Evolutionary conservation across 2,888 invertebrate genomes (phyloP).

Genomic region (Listrodromus nycthemerus): DNA sequence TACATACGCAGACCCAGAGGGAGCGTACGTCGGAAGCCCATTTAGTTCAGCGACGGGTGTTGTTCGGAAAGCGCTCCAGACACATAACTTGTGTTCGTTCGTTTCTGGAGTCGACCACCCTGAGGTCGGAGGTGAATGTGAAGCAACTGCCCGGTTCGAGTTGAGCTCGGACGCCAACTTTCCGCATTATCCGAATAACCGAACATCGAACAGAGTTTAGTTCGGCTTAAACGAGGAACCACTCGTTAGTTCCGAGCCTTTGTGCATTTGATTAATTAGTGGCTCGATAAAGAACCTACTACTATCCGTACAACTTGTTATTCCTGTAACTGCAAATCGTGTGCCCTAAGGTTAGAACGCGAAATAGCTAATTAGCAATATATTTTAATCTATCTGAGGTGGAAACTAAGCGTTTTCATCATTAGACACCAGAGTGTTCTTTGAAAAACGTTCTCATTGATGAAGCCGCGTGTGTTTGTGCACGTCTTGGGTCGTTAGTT

Average conservation of each 20-base stretch:
- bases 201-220: slow-evolving; percentile 32
- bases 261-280: slow-evolving; percentile 6
- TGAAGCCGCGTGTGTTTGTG: slow-evolving; percentile 47
- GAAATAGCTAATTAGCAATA: no score
- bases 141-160: slow-evolving; percentile 64
- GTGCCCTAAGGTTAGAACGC: no score
- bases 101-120: slow-evolving; percentile 37
- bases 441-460: slow-evolving; percentile 53
- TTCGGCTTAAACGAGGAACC: slow-evolving; percentile 17
- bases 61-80: slow-evolving; percentile 75
- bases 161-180: slow-evolving; percentile 72
- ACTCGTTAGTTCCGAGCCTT: slow-evolving; percentile 14
- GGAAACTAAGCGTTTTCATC: neutral
- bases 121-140: slow-evolving; percentile 71
- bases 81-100: slow-evolving; percentile 76
- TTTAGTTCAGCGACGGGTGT: slow-evolving; percentile 64
- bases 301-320: neutral
- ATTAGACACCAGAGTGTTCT: slow-evolving; percentile 4
- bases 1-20: slow-evolving; percentile 4
- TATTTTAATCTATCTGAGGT: no score
- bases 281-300: neutral
- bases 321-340: no score
- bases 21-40: neutral
- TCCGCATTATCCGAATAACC: slow-evolving; percentile 74
- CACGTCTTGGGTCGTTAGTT: slow-evolving; percentile 33